These are phyloP conservation scores for Sebastes nivosus DNA, from an alignment of 2,797 vertebrate species.

Conservation along the genomic window DNA sequence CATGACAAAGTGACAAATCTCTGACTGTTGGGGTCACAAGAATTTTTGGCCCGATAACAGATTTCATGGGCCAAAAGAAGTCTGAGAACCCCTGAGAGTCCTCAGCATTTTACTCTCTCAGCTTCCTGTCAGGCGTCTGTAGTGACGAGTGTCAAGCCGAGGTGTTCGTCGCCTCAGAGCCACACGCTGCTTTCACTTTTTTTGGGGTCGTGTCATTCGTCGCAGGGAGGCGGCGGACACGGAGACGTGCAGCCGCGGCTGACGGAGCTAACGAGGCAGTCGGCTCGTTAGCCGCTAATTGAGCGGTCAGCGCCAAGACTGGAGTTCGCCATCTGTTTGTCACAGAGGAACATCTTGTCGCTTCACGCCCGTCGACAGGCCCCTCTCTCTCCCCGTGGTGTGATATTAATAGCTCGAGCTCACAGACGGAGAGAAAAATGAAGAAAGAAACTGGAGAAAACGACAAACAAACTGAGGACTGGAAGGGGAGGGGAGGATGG, in stretches of 20 bases:
- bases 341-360: constrained; percentile 86
- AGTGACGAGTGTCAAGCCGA: constrained; percentile 11
- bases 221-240: constrained; percentile 34
- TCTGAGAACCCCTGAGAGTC: background rate
- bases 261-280: constrained; percentile 76
- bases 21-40: background rate
- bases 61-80: background rate
- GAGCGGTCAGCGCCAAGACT: constrained; percentile 83
- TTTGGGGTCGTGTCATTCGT: constrained; percentile 20
- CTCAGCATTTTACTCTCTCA: background rate
- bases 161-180: constrained; percentile 6
- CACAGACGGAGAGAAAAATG: constrained; percentile 48
- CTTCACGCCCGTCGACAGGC: constrained; percentile 72
- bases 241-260: constrained; percentile 47
- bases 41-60: background rate
- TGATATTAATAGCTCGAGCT: constrained; percentile 83
- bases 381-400: constrained; percentile 59
- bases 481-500: background rate
- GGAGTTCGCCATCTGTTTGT: constrained; percentile 86
- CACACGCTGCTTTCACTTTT: constrained; percentile 40
- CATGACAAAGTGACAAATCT: background rate
- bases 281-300: constrained; percentile 84
- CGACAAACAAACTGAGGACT: constrained; percentile 35
- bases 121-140: constrained; percentile 9
- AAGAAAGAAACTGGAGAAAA: constrained; percentile 43